These are phyloP conservation scores for Lasioglossum leucozonium DNA, from an alignment of 2,888 invertebrate species.

Conservation along the genomic window DNA sequence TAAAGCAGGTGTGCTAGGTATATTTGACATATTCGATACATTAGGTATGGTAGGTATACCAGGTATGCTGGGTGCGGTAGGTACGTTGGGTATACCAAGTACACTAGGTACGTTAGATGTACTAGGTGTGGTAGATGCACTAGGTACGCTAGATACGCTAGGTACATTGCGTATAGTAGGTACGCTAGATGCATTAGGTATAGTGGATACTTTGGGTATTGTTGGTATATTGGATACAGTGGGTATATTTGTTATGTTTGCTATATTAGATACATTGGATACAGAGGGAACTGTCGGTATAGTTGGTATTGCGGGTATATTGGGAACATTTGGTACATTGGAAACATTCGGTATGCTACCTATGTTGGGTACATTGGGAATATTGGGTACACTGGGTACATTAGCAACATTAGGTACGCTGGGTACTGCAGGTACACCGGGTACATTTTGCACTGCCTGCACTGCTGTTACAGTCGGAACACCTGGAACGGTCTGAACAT, in stretches of 20 bases:
- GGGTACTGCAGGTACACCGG: conserved; percentile 75
- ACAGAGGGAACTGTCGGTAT: conserved; percentile 70
- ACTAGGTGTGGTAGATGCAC: conserved; percentile 68
- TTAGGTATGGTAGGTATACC: conserved; percentile 84
- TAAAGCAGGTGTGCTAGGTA: conserved; percentile 73
- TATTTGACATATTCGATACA: conserved; percentile 48
- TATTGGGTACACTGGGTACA: conserved; percentile 85
- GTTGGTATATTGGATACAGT: conserved; percentile 58
- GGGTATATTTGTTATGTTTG: conserved; percentile 64
- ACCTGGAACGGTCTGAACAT: conserved; percentile 87
- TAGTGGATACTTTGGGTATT: conserved; percentile 84
- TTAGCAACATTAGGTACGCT: conserved; percentile 58
- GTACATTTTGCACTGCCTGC: conserved; percentile 74
- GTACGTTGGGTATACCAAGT: conserved; percentile 46
- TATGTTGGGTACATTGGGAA: conserved; percentile 71
- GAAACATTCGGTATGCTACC: conserved; percentile 77
- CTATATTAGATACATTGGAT: conserved; percentile 73
- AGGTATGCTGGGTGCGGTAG: conserved; percentile 64
- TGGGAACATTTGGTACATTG: conserved; percentile 76
- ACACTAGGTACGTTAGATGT: conserved; percentile 47
- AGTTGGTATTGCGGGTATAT: conserved; percentile 67
- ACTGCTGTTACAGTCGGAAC: conserved; percentile 75
- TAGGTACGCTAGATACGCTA: conserved; percentile 78
- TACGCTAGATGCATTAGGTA: conserved; percentile 60
- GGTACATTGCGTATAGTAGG: conserved; percentile 84